Evolutionary conservation across 2,113 vertebrate species (phyloP), one percentile per base, ranked within the genome.

Genomic region (Strix aluco): DNA sequence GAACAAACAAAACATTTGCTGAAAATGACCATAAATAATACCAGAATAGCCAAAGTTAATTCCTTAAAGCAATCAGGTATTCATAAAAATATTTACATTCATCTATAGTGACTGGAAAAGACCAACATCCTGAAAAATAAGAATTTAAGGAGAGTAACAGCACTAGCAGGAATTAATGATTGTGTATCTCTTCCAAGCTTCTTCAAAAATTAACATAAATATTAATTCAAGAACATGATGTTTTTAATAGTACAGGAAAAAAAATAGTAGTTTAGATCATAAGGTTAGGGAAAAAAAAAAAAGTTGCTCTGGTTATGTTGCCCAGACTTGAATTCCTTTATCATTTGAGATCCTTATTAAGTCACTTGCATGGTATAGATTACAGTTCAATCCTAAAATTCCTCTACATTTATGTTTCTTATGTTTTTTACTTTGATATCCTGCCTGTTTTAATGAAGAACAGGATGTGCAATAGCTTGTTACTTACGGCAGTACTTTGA

Each of bases 381-480:
- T 96, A 97, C 95, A 94, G 93, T 95, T 94, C 96, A 95, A 92
- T 96, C 96, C 95, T 94, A 94, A 96, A 97, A 97, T 97, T 96
- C 94, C 95, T 97, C 90, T 82, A 96, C 96, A 93, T 96, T 96
- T 97, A 95, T 96, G 95, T 97, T 96, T 97, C 94, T 95, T 97
- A 90, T 95, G 93, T 92, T 94, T 97, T 97, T 94, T 77, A 91
- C 95, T 97, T 97, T 97, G 95, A 97, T 97, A 97, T 97, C 95
- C 92, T 95, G 96, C 95, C 96, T 96, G 92, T 96, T 96, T 95
- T 97, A 96, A 97, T 97, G 97, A 96, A 97, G 97, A 97, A 94
- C 95, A 95, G 96, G 96, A 96, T 96, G 92, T 96, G 92, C 95
- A 95, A 95, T 92, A 93, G 95, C 92, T 95, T 93, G 92, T 96